Percentiles rank a stretch among this genome's conserved stretches.
These are phyloP conservation scores for Glomeris maerens DNA, from an alignment of 1,140 invertebrate species.

Conservation along the genomic window DNA sequence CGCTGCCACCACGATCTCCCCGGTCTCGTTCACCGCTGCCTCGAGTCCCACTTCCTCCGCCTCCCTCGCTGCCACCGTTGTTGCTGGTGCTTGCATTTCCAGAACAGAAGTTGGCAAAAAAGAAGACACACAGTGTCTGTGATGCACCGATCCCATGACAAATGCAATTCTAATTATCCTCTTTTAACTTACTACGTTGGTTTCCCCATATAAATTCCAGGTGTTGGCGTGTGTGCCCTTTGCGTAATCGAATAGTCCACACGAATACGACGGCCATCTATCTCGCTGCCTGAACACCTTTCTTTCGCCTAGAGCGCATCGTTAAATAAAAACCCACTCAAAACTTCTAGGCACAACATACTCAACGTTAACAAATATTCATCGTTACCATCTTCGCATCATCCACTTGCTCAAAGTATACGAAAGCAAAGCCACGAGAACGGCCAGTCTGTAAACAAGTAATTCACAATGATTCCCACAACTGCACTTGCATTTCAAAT, in stretches of 20 bases:
- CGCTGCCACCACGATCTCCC: constrained; percentile 19
- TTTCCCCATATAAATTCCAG: constrained; percentile 94
- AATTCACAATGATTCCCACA: constrained; percentile 1
- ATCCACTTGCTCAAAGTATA: constrained; percentile 77
- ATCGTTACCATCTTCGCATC: constrained; percentile 77
- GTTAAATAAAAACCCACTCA: constrained; percentile 8
- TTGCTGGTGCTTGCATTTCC: constrained; percentile 26
- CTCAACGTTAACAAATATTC: too few relatives aligned
- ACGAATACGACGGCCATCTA: constrained; percentile 81
- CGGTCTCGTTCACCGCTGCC: constrained; percentile 18
- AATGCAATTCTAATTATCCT: not conserved
- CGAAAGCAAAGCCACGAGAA: constrained; percentile 92
- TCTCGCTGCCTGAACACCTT: constrained; percentile 79
- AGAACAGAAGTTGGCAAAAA: not conserved
- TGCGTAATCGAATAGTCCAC: constrained; percentile 97
- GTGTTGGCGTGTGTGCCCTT: constrained; percentile 90
- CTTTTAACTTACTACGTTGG: constrained; percentile 49
- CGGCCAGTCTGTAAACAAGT: constrained; percentile 54
- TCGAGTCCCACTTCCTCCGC: constrained; percentile 16
- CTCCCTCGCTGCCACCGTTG: constrained; percentile 14
- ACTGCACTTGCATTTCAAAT: not conserved
- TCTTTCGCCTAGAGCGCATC: constrained; percentile 67
- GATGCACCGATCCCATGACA: not conserved
- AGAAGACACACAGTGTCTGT: not conserved
- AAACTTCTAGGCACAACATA: not conserved